Evolutionary conservation across 2,797 vertebrate genomes (phyloP).

Genomic region (Labroides dimidiatus): DNA sequence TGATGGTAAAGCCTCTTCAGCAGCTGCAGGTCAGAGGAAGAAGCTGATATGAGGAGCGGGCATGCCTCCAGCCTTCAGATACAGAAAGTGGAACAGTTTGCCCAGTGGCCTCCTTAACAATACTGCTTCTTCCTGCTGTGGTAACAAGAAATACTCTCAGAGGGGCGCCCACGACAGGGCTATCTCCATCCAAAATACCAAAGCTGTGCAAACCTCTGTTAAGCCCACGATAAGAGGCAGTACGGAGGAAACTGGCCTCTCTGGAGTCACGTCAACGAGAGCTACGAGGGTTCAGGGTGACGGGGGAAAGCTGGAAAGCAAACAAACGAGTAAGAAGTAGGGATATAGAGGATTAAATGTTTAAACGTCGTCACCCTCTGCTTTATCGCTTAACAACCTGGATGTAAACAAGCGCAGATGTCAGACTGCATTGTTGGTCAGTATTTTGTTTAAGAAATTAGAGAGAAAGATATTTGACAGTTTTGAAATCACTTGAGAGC

Average conservation of each 20-base stretch:
- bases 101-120: slow-evolving; percentile 27
- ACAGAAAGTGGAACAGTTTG: slow-evolving; percentile 28
- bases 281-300: too few species aligned
- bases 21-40: slow-evolving; percentile 2
- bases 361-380: too few species aligned
- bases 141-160: slow-evolving; percentile 8
- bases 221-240: background rate
- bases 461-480: too few species aligned
- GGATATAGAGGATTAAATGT: too few species aligned
- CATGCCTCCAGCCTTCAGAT: slow-evolving; percentile 22
- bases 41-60: background rate
- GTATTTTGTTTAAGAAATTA: too few species aligned
- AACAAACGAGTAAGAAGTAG: background rate
- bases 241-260: slow-evolving; percentile 2
- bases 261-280: background rate
- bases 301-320: background rate
- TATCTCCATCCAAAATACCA: slow-evolving; percentile 41
- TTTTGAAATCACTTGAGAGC: too few species aligned
- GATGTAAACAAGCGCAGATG: too few species aligned
- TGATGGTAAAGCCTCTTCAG: slow-evolving; percentile 10
- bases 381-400: too few species aligned
- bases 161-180: background rate
- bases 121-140: slow-evolving; percentile 32
- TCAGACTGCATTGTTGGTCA: too few species aligned
- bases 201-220: background rate